phyloP scores from a whole-genome alignment of 1,140 invertebrate species.

The Cydia pomonella region DNA sequence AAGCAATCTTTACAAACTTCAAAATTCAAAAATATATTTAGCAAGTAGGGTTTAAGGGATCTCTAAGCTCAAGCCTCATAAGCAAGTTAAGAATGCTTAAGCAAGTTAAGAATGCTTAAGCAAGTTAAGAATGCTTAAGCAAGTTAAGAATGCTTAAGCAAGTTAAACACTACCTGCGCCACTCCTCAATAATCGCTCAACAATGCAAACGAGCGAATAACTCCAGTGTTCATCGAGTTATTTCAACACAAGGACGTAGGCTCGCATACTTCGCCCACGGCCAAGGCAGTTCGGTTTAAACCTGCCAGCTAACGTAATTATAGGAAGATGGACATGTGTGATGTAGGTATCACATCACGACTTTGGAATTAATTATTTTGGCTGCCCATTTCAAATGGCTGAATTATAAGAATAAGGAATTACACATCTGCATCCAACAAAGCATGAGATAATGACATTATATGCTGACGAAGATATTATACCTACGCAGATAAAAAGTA shows the following conservation, averaged over 20 bases:
- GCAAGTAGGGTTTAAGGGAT: neutral
- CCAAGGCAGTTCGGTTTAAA: conserved; percentile 3
- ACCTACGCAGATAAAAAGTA: too few species aligned
- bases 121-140: neutral
- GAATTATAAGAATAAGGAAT: neutral
- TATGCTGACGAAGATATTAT: too few species aligned
- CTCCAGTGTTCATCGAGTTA: conserved; percentile 12
- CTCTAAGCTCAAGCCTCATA: neutral
- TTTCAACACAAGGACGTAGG: conserved; percentile 22
- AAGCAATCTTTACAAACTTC: too few species aligned
- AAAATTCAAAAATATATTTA: neutral
- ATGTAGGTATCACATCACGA: neutral
- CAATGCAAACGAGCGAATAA: conserved; percentile 21
- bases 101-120: too few species aligned
- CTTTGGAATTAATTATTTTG: neutral
- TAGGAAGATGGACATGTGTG: neutral
- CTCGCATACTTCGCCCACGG: conserved; percentile 30
- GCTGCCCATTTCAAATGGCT: neutral
- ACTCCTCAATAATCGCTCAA: conserved; percentile 23
- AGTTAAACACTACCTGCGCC: neutral
- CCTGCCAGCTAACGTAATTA: neutral
- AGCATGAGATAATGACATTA: too few species aligned
- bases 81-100: too few species aligned
- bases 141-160: neutral
- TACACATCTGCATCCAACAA: neutral